phyloP scores from a whole-genome alignment of 2,113 vertebrate species.

The Equus przewalskii region DNA sequence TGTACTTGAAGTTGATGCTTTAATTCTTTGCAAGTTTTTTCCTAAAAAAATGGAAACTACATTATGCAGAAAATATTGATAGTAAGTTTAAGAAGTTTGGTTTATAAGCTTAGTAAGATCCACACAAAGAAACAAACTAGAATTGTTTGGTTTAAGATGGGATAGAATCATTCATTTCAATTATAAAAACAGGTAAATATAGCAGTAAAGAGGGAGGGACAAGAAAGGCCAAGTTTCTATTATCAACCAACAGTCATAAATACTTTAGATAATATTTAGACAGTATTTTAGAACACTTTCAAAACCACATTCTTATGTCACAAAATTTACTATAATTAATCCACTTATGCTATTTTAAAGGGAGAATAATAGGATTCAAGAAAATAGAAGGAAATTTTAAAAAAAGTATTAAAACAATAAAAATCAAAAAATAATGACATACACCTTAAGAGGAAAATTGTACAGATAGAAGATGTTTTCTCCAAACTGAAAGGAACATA shows the following conservation, averaged over 20 bases:
- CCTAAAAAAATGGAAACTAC: conserved; percentile 86
- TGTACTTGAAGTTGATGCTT: conserved; percentile 92
- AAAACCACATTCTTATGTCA: conserved; percentile 20
- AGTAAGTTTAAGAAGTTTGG: conserved; percentile 21
- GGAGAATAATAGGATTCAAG: neutral
- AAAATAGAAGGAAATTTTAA: neutral
- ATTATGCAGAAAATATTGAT: conserved; percentile 68
- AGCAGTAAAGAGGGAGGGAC: neutral
- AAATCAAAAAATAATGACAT: conserved; percentile 18
- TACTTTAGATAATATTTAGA: neutral
- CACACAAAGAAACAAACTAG: neutral
- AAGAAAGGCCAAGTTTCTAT: conserved; percentile 26
- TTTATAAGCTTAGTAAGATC: neutral
- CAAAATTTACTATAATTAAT: conserved; percentile 41
- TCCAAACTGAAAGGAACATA: conserved; percentile 17
- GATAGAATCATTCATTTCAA: neutral
- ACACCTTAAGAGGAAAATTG: neutral
- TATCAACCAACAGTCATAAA: neutral
- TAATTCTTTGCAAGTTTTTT: conserved; percentile 93
- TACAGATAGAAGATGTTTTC: neutral
- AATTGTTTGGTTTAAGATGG: neutral
- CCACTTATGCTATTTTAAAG: neutral
- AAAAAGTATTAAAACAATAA: conserved; percentile 38
- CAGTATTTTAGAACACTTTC: conserved; percentile 28
- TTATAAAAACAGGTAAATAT: neutral